These are phyloP conservation scores for Coptodon rendalli DNA, from an alignment of 2,113 vertebrate species.

Conservation along the genomic window DNA sequence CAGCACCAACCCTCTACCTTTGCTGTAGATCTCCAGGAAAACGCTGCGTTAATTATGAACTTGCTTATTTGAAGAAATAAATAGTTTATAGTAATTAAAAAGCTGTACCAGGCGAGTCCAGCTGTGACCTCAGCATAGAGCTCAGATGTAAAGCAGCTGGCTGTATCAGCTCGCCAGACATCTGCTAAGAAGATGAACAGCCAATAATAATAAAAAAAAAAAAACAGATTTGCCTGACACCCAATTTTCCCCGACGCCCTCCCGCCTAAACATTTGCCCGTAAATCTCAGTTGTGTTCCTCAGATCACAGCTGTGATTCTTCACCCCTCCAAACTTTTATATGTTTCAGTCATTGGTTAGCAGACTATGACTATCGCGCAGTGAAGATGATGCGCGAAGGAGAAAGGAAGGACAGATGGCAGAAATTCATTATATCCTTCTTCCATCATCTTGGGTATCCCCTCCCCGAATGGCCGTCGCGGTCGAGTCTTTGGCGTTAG, in stretches of 20 bases:
- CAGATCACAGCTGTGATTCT: background rate
- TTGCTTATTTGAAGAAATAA: background rate
- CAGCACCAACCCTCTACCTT: background rate
- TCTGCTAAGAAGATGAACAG: constrained; percentile 14
- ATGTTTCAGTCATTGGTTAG: background rate
- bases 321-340: background rate
- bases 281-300: constrained; percentile 4
- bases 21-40: background rate
- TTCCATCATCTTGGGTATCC: background rate
- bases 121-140: constrained; percentile 3
- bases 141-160: constrained; percentile 12
- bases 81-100: background rate
- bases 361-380: background rate
- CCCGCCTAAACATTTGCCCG: background rate
- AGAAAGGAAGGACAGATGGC: constrained; percentile 25
- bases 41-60: background rate
- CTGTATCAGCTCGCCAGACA: background rate
- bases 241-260: constrained; percentile 1
- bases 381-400: background rate
- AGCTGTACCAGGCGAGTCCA: background rate
- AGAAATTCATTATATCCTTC: constrained; percentile 1
- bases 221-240: constrained; percentile 18
- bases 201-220: constrained; percentile 32
- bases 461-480: background rate
- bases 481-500: background rate